Conservation (phyloP, 2,888 invertebrate species). For the Lissonota sp. region DNA sequence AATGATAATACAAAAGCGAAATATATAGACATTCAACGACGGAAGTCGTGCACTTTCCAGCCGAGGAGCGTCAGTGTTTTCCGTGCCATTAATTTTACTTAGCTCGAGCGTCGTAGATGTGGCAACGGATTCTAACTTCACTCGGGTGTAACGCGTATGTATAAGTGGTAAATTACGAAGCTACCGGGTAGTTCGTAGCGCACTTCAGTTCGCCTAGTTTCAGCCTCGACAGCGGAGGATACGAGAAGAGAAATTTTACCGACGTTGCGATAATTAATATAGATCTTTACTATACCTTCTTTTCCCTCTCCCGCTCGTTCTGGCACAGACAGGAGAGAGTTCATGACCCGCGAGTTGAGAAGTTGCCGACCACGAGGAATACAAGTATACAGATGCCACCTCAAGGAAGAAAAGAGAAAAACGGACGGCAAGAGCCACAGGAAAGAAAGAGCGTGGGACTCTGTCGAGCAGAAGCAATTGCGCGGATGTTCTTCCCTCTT, state of each 20-base stretch:
- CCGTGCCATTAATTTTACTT: constrained; percentile 76
- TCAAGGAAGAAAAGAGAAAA: constrained; percentile 1
- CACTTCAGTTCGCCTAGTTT: constrained; percentile 30
- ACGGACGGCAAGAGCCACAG: constrained; percentile 59
- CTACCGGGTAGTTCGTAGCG: constrained; percentile 11
- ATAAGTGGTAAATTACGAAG: constrained; percentile 44
- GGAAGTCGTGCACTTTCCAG: background rate
- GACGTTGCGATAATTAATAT: constrained; percentile 73
- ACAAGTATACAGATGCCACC: constrained; percentile 9
- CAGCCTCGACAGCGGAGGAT: constrained; percentile 27
- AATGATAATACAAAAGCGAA: background rate
- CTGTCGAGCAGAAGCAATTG: constrained; percentile 38
- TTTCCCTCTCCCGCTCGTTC: background rate
- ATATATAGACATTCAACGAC: constrained; percentile 7
- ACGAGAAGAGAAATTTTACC: constrained; percentile 62
- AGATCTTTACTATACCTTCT: constrained; percentile 52
- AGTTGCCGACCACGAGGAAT: constrained; percentile 48
- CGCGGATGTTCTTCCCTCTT: constrained; percentile 22
- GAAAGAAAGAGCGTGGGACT: constrained; percentile 39
- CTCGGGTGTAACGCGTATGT: constrained; percentile 9
- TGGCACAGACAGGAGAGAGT: background rate
- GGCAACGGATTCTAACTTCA: constrained; percentile 44
- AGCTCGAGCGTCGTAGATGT: constrained; percentile 35
- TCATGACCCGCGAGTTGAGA: constrained; percentile 34
- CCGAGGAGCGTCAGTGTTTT: constrained; percentile 64